Evolutionary conservation across 1,140 invertebrate genomes (phyloP), one percentile per base, ranked within the genome.

Genomic region (Calliopsis andreniformis): DNA sequence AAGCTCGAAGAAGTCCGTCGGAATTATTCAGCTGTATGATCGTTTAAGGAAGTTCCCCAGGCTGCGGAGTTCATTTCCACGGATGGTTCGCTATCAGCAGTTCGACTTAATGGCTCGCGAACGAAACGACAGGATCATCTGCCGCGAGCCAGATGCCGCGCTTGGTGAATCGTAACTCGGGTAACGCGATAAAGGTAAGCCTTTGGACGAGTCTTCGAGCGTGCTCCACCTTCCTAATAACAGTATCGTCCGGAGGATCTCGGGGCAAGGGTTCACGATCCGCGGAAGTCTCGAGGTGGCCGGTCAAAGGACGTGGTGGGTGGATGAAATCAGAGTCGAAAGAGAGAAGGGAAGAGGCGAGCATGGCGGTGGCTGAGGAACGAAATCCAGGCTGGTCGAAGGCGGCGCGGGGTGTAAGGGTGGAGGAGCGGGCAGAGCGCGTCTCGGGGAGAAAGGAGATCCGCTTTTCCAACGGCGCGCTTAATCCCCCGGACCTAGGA

Each of bases 261-360:
- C 28, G 3, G 10, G 0, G 20, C n/a, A 5, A 59, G 14, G 39
- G 4, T 5, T 14, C 20, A 25, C 7, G 3, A 43, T 62, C 59
- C 63, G 62, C 79, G 62, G 53, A 30, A 69, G 72, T 61, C 30
- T 20, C 23, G 8, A 42, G 63, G 28, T 43, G 45, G 35, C 55
- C 47, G 61, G 45, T 79, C 76, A 80, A 76, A 64, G 25, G 49
- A 42, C 35, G 28, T 32, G 70, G 64, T 45, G 16, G 45, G n/a
- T 53, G 80, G 80, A 79, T 82, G 79, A 79, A 82, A 82, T 82
- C 80, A 82, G 82, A 82, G 80, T 68, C 55, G 67, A 82, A 59
- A 39, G 35, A 78, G 72, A 69, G 80, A 82, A 72, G 78, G 28
- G 45, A 47, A 56, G n/a, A n/a, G n/a, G n/a, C 45, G 55, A 56